A percentile compares a stretch with the other conserved stretches of the same genome.
Evolutionary conservation across 2,888 invertebrate genomes (phyloP).

Genomic region (Dascillus cervinus): DNA sequence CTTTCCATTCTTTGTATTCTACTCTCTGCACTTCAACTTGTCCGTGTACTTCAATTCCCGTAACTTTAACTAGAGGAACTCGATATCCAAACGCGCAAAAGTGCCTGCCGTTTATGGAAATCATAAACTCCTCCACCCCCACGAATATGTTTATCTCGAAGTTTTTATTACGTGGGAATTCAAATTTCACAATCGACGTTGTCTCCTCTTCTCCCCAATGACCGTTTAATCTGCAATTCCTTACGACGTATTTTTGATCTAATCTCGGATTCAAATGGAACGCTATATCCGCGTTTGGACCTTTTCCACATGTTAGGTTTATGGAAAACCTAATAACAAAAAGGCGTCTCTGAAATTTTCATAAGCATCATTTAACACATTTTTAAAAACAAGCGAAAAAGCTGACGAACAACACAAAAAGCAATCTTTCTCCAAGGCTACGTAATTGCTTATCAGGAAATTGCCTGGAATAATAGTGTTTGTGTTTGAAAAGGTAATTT

Average conservation of each 20-base stretch:
- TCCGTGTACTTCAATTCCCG: conserved; percentile 55
- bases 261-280: conserved; percentile 78
- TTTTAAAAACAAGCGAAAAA: too few species aligned
- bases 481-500: too few species aligned
- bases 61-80: conserved; percentile 51
- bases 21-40: conserved; percentile 7
- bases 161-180: conserved; percentile 43
- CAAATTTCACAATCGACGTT: conserved; percentile 43
- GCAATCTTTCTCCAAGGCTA: too few species aligned
- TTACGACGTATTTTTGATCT: conserved; percentile 68
- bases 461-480: too few species aligned
- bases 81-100: conserved; percentile 64
- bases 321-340: conserved; percentile 65
- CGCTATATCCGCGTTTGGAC: conserved; percentile 47
- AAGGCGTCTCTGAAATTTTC: too few species aligned
- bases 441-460: too few species aligned
- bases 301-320: conserved; percentile 48
- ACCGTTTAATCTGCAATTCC: conserved; percentile 60
- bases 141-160: conserved; percentile 55
- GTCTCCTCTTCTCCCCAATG: conserved; percentile 74
- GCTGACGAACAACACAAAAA: too few species aligned
- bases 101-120: conserved; percentile 67
- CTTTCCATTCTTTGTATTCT: conserved; percentile 19
- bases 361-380: too few species aligned
- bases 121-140: conserved; percentile 53